Evolutionary conservation across 2,797 vertebrate species (phyloP).

Genomic region (Enteromius argenteus): DNA sequence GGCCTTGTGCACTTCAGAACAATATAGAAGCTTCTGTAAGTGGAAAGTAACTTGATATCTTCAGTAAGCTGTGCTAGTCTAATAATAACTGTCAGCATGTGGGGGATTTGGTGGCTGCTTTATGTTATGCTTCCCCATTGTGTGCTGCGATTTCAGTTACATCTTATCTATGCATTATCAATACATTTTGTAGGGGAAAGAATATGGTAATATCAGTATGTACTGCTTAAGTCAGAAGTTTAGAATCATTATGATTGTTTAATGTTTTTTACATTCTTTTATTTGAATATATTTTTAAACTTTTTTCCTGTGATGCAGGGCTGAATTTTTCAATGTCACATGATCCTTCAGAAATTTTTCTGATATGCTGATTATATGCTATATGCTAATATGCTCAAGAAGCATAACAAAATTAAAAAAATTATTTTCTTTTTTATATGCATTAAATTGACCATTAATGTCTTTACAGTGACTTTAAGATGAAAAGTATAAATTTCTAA

Average conservation of each 20-base stretch:
- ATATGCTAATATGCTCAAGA: neutral
- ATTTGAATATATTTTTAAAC: neutral
- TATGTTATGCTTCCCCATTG: conserved; percentile 34
- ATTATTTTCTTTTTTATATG: too few species aligned
- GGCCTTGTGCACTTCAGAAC: neutral
- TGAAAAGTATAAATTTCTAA: neutral
- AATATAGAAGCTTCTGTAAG: conserved; percentile 37
- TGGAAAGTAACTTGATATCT: conserved; percentile 73
- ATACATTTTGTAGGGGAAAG: neutral
- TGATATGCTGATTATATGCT: neutral
- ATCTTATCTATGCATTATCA: conserved; percentile 3
- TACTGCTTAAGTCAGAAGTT: neutral
- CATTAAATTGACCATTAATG: too few species aligned
- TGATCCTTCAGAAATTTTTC: neutral
- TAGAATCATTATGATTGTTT: neutral
- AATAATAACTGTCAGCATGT: conserved; percentile 79
- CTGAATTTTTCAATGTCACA: neutral
- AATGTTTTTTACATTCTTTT: neutral
- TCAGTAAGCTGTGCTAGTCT: conserved; percentile 70
- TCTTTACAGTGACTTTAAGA: neutral
- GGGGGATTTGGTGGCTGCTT: conserved; percentile 67
- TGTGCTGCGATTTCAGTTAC: conserved; percentile 12
- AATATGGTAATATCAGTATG: neutral
- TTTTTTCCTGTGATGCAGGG: neutral
- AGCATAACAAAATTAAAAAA: neutral